Evolutionary conservation across 2,797 vertebrate species (phyloP).

Genomic region (Yasuhikotakia modesta): DNA sequence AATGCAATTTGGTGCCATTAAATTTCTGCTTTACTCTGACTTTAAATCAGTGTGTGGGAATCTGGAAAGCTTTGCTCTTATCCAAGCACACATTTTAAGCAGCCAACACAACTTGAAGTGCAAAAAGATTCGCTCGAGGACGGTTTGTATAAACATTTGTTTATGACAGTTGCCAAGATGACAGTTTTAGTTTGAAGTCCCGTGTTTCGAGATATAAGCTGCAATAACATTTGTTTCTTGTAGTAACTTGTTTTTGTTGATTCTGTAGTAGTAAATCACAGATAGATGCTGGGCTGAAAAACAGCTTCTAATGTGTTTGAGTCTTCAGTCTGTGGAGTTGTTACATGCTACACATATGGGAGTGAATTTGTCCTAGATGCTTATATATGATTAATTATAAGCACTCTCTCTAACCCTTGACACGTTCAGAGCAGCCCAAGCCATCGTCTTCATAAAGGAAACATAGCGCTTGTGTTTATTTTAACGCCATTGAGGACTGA

Average conservation of each 20-base stretch:
- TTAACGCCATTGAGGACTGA: not conserved
- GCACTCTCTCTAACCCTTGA: slow-evolving; percentile 29
- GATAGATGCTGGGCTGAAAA: not conserved
- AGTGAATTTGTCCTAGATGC: slow-evolving; percentile 31
- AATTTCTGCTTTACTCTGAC: not conserved
- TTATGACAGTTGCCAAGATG: not conserved
- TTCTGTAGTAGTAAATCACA: slow-evolving; percentile 1
- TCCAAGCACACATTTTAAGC: not conserved
- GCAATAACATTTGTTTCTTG: not conserved
- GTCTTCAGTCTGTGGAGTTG: slow-evolving; percentile 3
- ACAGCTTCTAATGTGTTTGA: not conserved
- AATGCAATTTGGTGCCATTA: not conserved
- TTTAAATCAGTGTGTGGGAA: not conserved
- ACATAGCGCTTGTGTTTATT: slow-evolving; percentile 12
- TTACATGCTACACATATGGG: slow-evolving; percentile 11
- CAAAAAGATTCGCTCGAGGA: not conserved
- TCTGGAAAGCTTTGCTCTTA: slow-evolving; percentile 11
- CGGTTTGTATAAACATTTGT: not conserved
- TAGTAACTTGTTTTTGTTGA: not conserved
- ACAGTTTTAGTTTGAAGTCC: not conserved
- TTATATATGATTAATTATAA: slow-evolving; percentile 39
- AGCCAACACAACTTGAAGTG: not conserved
- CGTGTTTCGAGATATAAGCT: not conserved
- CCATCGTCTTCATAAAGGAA: slow-evolving; percentile 17
- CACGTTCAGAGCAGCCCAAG: slow-evolving; percentile 1